These are phyloP conservation scores for Dasyurus viverrinus DNA, from an alignment of 2,113 vertebrate genomes.

Conservation along the genomic window DNA sequence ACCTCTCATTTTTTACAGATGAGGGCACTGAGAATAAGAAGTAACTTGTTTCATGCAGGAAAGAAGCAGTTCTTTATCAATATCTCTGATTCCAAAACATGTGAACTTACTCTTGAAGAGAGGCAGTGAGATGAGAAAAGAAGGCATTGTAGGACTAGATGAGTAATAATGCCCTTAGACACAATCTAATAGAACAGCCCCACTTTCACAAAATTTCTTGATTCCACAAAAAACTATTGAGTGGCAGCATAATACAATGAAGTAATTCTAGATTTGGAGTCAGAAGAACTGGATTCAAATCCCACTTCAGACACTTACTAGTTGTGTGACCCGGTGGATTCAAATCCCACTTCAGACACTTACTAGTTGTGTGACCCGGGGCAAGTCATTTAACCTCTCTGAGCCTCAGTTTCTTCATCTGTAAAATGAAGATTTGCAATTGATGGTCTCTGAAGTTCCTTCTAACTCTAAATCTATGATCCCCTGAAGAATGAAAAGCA, in stretches of 20 bases:
- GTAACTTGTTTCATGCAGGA: background rate
- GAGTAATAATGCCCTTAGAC: background rate
- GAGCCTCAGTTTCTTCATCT: background rate
- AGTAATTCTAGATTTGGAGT: background rate
- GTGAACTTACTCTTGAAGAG: background rate
- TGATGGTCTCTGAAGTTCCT: background rate
- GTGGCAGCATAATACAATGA: background rate
- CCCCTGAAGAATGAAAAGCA: background rate
- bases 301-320: background rate
- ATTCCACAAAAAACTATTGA: background rate
- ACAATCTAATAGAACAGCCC: background rate
- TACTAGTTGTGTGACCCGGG: background rate
- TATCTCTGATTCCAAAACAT: too few species aligned
- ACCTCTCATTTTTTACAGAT: background rate
- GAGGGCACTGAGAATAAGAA: background rate
- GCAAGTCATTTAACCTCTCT: background rate
- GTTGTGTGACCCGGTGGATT: background rate
- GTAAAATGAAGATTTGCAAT: background rate
- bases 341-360: background rate
- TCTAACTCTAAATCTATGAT: background rate
- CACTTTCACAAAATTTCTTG: background rate
- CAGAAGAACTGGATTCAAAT: background rate
- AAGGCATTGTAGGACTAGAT: background rate
- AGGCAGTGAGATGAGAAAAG: background rate
- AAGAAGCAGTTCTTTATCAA: background rate